A percentile compares a stretch with the other conserved stretches of the same genome.
phyloP scores from a whole-genome alignment of 2,888 invertebrate species.

The Thumatha senex region DNA sequence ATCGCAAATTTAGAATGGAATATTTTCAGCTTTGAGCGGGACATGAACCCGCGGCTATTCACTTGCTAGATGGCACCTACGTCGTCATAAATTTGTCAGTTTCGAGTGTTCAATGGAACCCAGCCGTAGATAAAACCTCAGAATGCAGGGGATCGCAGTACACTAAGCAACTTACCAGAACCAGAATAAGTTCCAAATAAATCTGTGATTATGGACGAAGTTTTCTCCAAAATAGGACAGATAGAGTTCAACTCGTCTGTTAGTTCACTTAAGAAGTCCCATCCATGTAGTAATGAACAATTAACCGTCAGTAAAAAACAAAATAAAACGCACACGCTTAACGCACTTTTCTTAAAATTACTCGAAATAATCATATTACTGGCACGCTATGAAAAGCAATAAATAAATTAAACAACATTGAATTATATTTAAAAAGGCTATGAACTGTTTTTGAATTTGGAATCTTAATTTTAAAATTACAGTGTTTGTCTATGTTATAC shows the following conservation, averaged over 20 bases:
- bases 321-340: conserved; percentile 41
- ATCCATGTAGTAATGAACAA: conserved; percentile 58
- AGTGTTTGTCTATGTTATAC: background rate
- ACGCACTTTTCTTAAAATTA: conserved; percentile 38
- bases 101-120: no score
- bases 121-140: no score
- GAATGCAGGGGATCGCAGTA: no score
- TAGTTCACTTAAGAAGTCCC: conserved; percentile 62
- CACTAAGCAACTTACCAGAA: background rate
- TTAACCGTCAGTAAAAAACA: conserved; percentile 45
- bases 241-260: conserved; percentile 58
- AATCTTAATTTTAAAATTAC: background rate
- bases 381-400: conserved; percentile 23
- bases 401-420: background rate
- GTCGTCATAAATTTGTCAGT: no score
- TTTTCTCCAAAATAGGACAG: conserved; percentile 59
- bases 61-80: no score
- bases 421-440: background rate
- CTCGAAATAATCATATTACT: conserved; percentile 37
- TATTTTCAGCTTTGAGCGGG: no score
- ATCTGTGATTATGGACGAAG: conserved; percentile 53
- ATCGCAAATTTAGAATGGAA: no score
- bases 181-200: conserved; percentile 45
- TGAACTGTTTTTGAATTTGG: conserved; percentile 1
- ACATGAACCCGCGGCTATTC: no score